phyloP scores from a whole-genome alignment of 2,113 vertebrate genomes.

The Macrotus californicus region DNA sequence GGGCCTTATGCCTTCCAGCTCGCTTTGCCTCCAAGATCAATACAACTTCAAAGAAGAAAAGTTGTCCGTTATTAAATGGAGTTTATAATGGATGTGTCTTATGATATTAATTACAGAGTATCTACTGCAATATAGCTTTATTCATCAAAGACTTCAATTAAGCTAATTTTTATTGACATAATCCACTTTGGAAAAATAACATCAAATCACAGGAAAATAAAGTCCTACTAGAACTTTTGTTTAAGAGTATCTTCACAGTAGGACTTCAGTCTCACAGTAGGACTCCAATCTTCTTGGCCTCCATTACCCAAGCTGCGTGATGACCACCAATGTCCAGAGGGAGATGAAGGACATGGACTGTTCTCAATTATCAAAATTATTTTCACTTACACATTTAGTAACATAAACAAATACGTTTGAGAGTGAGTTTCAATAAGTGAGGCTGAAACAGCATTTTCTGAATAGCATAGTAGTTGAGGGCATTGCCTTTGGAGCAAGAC shows the following conservation, averaged over 20 bases:
- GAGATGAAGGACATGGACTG: background rate
- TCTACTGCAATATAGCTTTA: background rate
- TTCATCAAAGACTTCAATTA: constrained; percentile 4
- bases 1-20: background rate
- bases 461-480: background rate
- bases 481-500: background rate
- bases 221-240: background rate
- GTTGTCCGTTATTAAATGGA: background rate
- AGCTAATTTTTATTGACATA: background rate
- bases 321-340: background rate
- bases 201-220: constrained; percentile 11
- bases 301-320: background rate
- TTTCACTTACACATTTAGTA: constrained; percentile 13
- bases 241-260: background rate
- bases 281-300: background rate
- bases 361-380: background rate
- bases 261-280: background rate
- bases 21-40: constrained; percentile 15
- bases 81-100: background rate
- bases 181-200: background rate
- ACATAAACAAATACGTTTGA: background rate
- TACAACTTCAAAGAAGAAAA: constrained; percentile 19
- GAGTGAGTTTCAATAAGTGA: constrained; percentile 26
- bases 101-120: background rate
- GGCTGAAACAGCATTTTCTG: background rate